Evolutionary conservation across 2,888 invertebrate species (phyloP).

Genomic region (Drosophila macrospina): DNA sequence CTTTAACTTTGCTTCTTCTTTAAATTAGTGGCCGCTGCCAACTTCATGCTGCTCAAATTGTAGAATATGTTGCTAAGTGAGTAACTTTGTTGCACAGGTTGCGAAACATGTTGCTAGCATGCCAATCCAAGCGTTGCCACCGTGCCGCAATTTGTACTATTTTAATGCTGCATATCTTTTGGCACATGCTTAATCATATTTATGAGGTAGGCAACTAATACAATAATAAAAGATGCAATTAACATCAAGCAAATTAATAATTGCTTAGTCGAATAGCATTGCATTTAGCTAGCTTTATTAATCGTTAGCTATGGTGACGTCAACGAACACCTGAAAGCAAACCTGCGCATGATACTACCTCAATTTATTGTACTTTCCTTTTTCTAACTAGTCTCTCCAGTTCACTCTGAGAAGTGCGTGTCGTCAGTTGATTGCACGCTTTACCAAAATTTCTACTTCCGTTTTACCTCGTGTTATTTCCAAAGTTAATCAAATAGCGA

Average conservation of each 20-base stretch:
- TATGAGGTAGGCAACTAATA: too few species aligned
- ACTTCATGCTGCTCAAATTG: slow-evolving; percentile 43
- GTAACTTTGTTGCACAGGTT: slow-evolving; percentile 14
- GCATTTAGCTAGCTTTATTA: too few species aligned
- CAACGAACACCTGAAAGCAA: slow-evolving; percentile 15
- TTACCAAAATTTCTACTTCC: slow-evolving; percentile 19
- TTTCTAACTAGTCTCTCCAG: slow-evolving; percentile 40
- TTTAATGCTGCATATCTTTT: slow-evolving; percentile 9
- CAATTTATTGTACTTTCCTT: not conserved
- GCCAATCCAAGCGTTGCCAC: slow-evolving; percentile 31
- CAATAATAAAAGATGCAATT: not conserved
- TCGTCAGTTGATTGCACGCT: slow-evolving; percentile 50
- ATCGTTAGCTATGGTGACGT: slow-evolving; percentile 19
- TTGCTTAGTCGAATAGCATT: too few species aligned
- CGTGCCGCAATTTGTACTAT: too few species aligned
- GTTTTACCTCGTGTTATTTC: slow-evolving; percentile 50
- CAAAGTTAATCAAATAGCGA: slow-evolving; percentile 31
- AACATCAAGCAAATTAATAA: not conserved
- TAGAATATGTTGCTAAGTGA: slow-evolving; percentile 33
- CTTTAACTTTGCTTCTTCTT: slow-evolving; percentile 47
- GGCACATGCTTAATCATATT: not conserved
- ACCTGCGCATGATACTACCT: slow-evolving; percentile 49
- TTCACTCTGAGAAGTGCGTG: slow-evolving; percentile 52
- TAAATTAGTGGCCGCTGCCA: slow-evolving; percentile 41
- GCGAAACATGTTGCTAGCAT: not conserved